Evolutionary conservation across 2,113 vertebrate species (phyloP), one percentile per base, ranked within the genome.

Genomic region (Cairina moschata): DNA sequence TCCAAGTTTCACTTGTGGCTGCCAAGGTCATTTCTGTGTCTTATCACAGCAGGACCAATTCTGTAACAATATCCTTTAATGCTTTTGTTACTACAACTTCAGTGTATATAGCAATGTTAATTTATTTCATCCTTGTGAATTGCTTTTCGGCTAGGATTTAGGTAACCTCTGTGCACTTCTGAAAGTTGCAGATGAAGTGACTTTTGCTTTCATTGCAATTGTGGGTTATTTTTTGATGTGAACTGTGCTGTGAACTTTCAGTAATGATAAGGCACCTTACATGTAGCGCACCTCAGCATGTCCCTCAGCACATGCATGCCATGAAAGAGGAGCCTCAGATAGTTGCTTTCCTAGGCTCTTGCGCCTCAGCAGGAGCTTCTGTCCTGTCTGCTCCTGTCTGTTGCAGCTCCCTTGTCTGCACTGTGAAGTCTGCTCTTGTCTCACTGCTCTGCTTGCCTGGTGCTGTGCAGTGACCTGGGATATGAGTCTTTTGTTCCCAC

Each of bases 21-120:
- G 13, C 20, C 0, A 0, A 29, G 54, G 13, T 56, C 17, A 1
- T 5, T 5, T 69, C 48, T 62, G 11, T 36, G 9, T 50, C 15
- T 79, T 69, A 86, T 60, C 44, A 17, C 54, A 91, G 54, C 1
- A 0, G 48, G 59, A 73, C 62, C 36, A 32, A 29, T 91, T 89
- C n/a, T 86, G 25, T 89, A 60, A n/a, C 54, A 66, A 1, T 16
- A 5, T 21, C 20, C 32, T 85, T 80, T 91, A 25, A 46, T n/a
- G 48, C 1, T 59, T 93, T 73, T 90, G 32, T 32, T 4, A 1
- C 48, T 68, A 68, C n/a, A 81, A 10, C 29, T 84, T 9, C 54
- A 0, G 0, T 9, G 13, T 60, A 2, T 55, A 21, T 80, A 62
- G 29, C 26, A 13, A 23, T 22, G 17, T 56, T 73, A 71, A 58